Evolutionary conservation across 2,113 vertebrate genomes (phyloP), one percentile per base, ranked within the genome.

Genomic region (Sturnira hondurensis): DNA sequence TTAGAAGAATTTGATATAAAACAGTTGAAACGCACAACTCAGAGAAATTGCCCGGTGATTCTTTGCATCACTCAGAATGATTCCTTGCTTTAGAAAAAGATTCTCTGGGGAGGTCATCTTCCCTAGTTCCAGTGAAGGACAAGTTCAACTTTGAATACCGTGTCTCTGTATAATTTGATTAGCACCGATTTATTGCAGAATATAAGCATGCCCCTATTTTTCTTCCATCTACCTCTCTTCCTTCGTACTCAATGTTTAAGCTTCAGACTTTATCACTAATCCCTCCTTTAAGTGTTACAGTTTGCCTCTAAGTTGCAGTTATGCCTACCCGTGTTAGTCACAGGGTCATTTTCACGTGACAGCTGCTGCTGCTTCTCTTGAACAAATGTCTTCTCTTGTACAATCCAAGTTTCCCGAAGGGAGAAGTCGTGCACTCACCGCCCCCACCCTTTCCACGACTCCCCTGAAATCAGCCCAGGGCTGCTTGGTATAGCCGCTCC

Each of bases 211-310:
- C 2, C 31, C 2, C 15, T 54, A 8, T 86, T 92, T 88, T 86
- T 83, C 86, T 96, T 74, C 38, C 52, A 7, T 73, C 92, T 86
- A 31, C 56, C 77, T 85, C 10, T 86, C 58, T 91, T 82, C 28
- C 47, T 38, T 92, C 20, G 58, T 70, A 22, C 28, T 95, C 36
- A 38, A 10, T 78, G 77, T 96, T 91, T 47, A 95, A 91, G 70
- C 73, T 86, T 87, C 7, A 43, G 24, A 63, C 85, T 76, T 90
- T 85, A 68, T 82, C 78, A 86, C 10, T 52, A 52, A 63, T 65
- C 26, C 31, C 6, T 77, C 65, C 50, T 45, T 45, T 91, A 41
- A 3, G 38, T 50, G 54, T 84, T 86, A 22, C 65, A 28, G 88
- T 96, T 56, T 73, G 14, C 56, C 33, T 91, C n/a, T 36, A 83